Evolutionary conservation across 2,113 vertebrate species (phyloP), one percentile per base, ranked within the genome.

Genomic region (Barnardius zonarius): DNA sequence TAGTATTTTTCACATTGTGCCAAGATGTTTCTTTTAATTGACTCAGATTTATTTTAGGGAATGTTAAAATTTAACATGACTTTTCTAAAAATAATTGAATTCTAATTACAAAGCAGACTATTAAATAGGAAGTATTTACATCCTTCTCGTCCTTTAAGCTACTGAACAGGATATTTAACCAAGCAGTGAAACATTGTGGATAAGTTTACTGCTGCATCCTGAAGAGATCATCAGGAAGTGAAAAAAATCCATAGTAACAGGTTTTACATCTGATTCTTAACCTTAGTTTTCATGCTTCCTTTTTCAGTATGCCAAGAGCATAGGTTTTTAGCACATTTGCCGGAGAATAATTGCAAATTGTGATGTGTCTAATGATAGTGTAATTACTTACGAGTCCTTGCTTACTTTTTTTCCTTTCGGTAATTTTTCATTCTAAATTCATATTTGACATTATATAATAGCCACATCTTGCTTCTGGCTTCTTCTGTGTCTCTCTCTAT

Each of bases 41-140:
- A 86, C 66, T 68, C 88, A 55, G 55, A 87, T 86, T 74, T 90
- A 72, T 74, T 90, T 90, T 2, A 43, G 59, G 79, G 33, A 66
- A 90, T 86, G 68, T 80, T 59, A 68, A 78, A 85, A 80, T 89
- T 93, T 93, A 88, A 85, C 39, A 44, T 30, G 31, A 57, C 37
- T 83, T 49, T 44, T 83, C 64, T 92, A 67, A 92, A 95, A 87
- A 72, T 78, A 95, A 91, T 95, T 96, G 62, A 80, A 74, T 93
- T 76, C 79, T 88, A 96, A 85, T 94, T 96, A 85, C 59, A 69
- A 84, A 88, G 67, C 46, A 28, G 77, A 23, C 49, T 93, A 64
- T 92, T 88, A 89, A 80, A 76, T 78, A 39, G 83, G 49, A 95
- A 92, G 82, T 90, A 80, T 94, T 94, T 96, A 81, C n/a, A 72